These are phyloP conservation scores for Porphyrio hochstetteri DNA, from an alignment of 2,113 vertebrate genomes.

Conservation along the genomic window DNA sequence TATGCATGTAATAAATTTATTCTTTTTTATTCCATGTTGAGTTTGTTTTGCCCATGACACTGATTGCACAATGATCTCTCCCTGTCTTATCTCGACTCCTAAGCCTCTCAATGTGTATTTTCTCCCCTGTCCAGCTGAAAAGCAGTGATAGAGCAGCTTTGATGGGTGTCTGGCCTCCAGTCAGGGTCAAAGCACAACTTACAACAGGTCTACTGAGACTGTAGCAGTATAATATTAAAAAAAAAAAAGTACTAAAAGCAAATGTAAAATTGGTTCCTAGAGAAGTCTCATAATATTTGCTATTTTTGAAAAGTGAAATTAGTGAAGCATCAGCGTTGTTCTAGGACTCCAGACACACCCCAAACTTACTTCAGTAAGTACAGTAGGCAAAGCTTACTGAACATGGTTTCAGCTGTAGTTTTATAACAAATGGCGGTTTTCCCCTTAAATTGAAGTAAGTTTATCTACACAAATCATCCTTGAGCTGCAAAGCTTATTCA, in stretches of 20 bases:
- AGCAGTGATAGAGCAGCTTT: too few species aligned
- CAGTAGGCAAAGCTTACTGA: not conserved
- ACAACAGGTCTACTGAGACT: not conserved
- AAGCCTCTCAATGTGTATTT: too few species aligned
- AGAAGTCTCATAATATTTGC: not conserved
- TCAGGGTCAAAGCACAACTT: too few species aligned
- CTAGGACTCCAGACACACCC: not conserved
- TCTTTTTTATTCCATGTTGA: too few species aligned
- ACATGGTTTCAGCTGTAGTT: not conserved
- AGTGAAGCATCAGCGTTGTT: not conserved
- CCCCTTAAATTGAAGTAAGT: not conserved
- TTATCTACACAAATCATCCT: not conserved
- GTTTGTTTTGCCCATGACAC: too few species aligned
- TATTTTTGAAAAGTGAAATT: not conserved
- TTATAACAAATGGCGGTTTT: not conserved
- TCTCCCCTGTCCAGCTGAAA: too few species aligned
- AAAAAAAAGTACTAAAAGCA: not conserved
- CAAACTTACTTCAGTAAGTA: not conserved
- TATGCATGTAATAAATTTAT: too few species aligned
- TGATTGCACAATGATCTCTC: too few species aligned
- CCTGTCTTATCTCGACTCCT: too few species aligned
- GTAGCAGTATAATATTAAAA: too few species aligned
- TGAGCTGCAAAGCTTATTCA: too few species aligned
- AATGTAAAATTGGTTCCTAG: not conserved
- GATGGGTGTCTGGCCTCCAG: too few species aligned